phyloP scores from a whole-genome alignment of 2,888 invertebrate species.

The Callosobruchus maculatus region DNA sequence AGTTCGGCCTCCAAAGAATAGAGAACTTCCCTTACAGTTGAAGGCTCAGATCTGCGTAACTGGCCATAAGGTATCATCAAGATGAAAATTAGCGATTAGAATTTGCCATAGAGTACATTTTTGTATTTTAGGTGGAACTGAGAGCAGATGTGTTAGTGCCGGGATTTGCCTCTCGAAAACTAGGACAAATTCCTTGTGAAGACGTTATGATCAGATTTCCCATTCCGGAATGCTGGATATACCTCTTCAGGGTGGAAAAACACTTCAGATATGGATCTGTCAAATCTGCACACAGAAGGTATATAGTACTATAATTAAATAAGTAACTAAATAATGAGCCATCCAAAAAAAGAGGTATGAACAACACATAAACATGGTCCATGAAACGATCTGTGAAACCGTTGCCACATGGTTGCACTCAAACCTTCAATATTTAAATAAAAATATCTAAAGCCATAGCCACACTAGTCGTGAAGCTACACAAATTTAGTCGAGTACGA shows the following conservation, averaged over 20 bases:
- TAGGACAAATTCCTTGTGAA: slow-evolving; percentile 95
- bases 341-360: no score
- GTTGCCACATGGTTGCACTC: no score
- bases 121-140: slow-evolving; percentile 72
- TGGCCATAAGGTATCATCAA: slow-evolving; percentile 65
- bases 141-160: slow-evolving; percentile 94
- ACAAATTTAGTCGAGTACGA: no score
- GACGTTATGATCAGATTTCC: slow-evolving; percentile 96
- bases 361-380: no score
- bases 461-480: no score
- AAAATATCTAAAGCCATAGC: no score
- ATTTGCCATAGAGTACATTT: not conserved
- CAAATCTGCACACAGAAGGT: slow-evolving; percentile 81
- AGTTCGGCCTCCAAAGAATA: slow-evolving; percentile 89
- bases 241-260: slow-evolving; percentile 96
- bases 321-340: no score
- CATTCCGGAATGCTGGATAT: slow-evolving; percentile 99
- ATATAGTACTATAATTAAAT: slow-evolving; percentile 1
- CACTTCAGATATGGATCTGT: slow-evolving; percentile 97
- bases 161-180: slow-evolving; percentile 91
- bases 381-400: not conserved
- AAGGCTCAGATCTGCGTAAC: slow-evolving; percentile 86
- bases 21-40: slow-evolving; percentile 93
- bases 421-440: no score
- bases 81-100: not conserved